Percentiles rank a stretch among this genome's conserved stretches.
These are phyloP conservation scores for Amia ocellicauda DNA, from an alignment of 2,113 vertebrate species.

Conservation along the genomic window DNA sequence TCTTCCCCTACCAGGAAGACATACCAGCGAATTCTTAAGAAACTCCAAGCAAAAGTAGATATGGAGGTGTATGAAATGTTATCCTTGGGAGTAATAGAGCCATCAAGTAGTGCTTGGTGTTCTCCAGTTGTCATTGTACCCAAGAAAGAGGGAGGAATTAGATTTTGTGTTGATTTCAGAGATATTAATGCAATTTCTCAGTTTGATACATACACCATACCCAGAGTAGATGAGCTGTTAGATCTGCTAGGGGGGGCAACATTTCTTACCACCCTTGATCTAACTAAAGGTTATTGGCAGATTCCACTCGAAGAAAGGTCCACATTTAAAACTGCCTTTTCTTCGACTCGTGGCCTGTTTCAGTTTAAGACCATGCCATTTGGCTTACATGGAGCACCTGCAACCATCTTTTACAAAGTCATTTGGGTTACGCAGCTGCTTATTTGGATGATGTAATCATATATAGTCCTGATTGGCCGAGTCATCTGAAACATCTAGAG, in stretches of 20 bases:
- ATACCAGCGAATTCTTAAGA: too few species aligned
- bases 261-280: slow-evolving; percentile 4
- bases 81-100: background rate
- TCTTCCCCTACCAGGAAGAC: too few species aligned
- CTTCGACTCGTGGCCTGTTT: background rate
- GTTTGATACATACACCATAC: slow-evolving; percentile 16
- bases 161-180: slow-evolving; percentile 18
- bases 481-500: background rate
- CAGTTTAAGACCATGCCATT: slow-evolving; percentile 9
- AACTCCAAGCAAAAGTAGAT: too few species aligned
- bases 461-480: background rate
- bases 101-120: background rate
- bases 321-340: slow-evolving; percentile 3
- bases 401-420: background rate
- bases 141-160: background rate
- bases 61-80: background rate
- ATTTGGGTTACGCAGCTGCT: background rate
- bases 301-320: background rate
- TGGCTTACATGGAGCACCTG: slow-evolving; percentile 1
- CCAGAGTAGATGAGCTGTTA: slow-evolving; percentile 5
- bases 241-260: background rate
- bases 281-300: slow-evolving; percentile 18
- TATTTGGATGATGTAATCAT: slow-evolving; percentile 8
- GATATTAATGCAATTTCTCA: slow-evolving; percentile 4
- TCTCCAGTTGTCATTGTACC: background rate